Evolutionary conservation across 2,797 vertebrate species (phyloP).

Genomic region (Catharus ustulatus): DNA sequence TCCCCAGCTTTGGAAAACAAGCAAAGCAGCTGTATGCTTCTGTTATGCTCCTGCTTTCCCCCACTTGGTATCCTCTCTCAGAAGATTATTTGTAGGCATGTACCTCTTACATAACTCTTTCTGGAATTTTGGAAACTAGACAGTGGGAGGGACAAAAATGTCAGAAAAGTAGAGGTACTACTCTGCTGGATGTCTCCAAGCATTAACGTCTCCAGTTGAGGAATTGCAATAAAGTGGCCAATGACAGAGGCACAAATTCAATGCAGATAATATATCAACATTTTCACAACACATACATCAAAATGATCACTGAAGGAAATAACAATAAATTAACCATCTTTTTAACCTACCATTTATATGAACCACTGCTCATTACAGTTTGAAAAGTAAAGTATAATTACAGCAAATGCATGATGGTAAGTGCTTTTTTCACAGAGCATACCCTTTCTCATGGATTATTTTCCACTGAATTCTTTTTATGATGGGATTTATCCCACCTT

Average conservation of each 20-base stretch:
- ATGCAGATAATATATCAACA: neutral
- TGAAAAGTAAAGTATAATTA: conserved; percentile 30
- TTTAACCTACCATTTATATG: conserved; percentile 13
- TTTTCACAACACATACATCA: neutral
- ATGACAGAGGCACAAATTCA: neutral
- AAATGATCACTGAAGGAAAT: neutral
- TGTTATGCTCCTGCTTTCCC: neutral
- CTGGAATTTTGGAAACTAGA: neutral
- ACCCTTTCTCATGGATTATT: neutral
- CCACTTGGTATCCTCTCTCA: neutral
- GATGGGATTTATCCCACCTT: neutral
- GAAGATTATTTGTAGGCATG: neutral
- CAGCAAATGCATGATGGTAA: neutral
- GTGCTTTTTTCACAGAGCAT: neutral
- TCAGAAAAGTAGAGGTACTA: neutral
- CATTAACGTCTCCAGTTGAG: neutral
- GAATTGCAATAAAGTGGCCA: neutral
- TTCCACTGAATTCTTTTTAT: conserved; percentile 18
- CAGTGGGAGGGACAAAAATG: neutral
- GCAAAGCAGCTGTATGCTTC: neutral
- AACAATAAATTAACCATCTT: neutral
- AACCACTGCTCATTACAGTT: neutral
- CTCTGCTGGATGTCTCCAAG: neutral
- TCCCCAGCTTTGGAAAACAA: neutral
- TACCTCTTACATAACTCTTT: neutral